Evolutionary conservation across 2,888 invertebrate species (phyloP).

Genomic region (Heterodera filipjevi): DNA sequence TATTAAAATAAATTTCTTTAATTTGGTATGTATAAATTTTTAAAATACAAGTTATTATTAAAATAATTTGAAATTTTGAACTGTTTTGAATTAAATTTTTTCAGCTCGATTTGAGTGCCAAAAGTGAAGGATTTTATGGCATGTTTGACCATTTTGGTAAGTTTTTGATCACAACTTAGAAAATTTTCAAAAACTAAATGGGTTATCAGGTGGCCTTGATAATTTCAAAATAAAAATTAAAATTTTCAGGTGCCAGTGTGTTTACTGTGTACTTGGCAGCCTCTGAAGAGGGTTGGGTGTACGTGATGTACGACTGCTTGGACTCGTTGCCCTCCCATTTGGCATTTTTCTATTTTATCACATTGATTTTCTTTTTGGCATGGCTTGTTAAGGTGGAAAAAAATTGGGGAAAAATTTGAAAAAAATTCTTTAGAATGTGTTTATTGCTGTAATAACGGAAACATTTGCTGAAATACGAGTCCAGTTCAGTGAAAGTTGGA

Average conservation of each 20-base stretch:
- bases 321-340: slow-evolving; percentile 68
- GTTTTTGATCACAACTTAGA: slow-evolving; percentile 15
- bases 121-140: slow-evolving; percentile 94
- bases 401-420: neutral
- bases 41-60: no score
- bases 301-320: slow-evolving; percentile 86
- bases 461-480: slow-evolving; percentile 77
- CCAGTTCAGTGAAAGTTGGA: slow-evolving; percentile 99
- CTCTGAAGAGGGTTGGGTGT: slow-evolving; percentile 99
- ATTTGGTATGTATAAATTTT: no score
- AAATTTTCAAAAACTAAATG: neutral
- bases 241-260: slow-evolving; percentile 76
- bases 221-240: no score
- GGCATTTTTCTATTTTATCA: slow-evolving; percentile 92
- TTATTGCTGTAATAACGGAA: slow-evolving; percentile 96
- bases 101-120: slow-evolving; percentile 73
- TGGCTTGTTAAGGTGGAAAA: slow-evolving; percentile 85
- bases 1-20: no score
- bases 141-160: slow-evolving; percentile 90
- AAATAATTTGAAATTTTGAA: neutral
- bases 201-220: no score
- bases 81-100: neutral
- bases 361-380: slow-evolving; percentile 98
- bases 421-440: slow-evolving; percentile 78
- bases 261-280: slow-evolving; percentile 99